Conservation (phyloP, 2,113 vertebrate species). For the Ictalurus furcatus region DNA sequence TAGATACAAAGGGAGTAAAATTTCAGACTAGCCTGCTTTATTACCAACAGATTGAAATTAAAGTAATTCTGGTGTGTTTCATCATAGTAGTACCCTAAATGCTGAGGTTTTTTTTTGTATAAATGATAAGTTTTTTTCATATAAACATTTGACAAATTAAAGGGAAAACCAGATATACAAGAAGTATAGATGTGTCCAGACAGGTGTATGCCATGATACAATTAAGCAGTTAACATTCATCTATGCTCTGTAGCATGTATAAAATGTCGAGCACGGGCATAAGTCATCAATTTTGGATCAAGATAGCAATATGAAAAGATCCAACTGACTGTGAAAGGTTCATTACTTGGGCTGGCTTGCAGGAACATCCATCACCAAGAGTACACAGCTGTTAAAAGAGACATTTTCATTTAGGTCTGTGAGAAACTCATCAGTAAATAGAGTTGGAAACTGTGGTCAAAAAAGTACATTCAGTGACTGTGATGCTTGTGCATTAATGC, state of each 20-base stretch:
- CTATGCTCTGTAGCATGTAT: not conserved
- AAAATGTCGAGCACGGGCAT: not conserved
- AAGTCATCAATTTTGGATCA: not conserved
- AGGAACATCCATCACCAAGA: no score
- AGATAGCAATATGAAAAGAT: not conserved
- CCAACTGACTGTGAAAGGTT: not conserved
- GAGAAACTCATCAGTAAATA: no score
- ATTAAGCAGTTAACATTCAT: not conserved
- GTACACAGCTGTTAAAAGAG: not conserved
- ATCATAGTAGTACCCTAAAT: not conserved
- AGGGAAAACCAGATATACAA: no score
- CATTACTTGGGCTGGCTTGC: not conserved
- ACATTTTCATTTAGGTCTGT: no score
- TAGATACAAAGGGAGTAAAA: no score
- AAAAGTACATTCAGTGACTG: no score
- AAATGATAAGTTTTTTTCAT: no score
- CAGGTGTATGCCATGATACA: not conserved
- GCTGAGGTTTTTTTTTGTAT: no score
- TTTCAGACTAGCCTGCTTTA: constrained; percentile 35
- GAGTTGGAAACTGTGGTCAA: no score
- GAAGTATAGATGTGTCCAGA: not conserved
- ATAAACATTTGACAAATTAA: no score
- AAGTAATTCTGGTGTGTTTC: not conserved
- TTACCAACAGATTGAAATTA: constrained; percentile 40
- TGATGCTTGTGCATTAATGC: not conserved